Base-by-base conservation (phyloP, 2,888 invertebrate species). In the Chouioia cunea region DNA sequence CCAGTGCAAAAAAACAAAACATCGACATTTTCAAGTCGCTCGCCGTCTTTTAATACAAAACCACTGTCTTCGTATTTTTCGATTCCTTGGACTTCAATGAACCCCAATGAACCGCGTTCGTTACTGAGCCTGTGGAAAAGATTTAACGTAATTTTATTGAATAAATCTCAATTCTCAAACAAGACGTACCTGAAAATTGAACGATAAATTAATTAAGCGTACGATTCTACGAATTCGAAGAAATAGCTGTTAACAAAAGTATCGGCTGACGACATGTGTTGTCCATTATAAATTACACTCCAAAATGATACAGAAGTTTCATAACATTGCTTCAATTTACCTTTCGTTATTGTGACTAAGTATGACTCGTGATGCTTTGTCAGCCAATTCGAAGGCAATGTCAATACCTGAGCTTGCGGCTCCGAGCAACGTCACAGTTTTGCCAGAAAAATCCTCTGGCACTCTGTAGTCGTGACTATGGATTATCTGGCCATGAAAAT, bases 391-490 rank as follows among this genome's bases (percentile, higher is more conserved):
- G 0, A 91, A 85, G 1, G 90, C 88, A 44, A 95, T 89, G 79
- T 95, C 95, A 44, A 91, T 83, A 0, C 93, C 94, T 0, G 94
- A 94, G 12, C 92, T 89, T 0, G 91, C 91, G 0, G 92, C 92
- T 1, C 94, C 94, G 0, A 94, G 86, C 0, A 93, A 81, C 0
- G 93, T 86, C 0, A 94, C 91, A 2, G 83, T 87, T 60, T 90
- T 88, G 27, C 88, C 88, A 15, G 81, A 80, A 82, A 88, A 94
- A 0, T 81, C 79, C 54, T 90, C 89, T 0, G 93, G 90, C 4
- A 87, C 88, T 78, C 93, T 88, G 83, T 94, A 95, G 76, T 91
- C 88, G 79, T 93, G 93, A 76, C 93, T 93, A 85, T 94, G 94
- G 16, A 91, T 85, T 62, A 90, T 81, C 65, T 86, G 86, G 1